Base-by-base conservation (phyloP, 2,113 vertebrate genomes). In the Nettapus auritus region DNA sequence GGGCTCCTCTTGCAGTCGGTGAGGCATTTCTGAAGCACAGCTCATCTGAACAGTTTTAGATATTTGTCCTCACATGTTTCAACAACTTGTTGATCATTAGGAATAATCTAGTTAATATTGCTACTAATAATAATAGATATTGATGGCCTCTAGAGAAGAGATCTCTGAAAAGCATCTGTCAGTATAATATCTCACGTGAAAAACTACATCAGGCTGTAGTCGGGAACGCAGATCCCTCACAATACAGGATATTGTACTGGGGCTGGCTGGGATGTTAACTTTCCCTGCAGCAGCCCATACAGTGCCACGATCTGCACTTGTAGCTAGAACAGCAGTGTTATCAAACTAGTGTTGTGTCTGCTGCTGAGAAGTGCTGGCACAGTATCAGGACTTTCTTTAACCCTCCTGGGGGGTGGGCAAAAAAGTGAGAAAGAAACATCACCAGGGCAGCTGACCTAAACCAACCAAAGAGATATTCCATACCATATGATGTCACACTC, bases 1-100 rank as follows among this genome's bases (percentile, higher is more conserved):
- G 33, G 42, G 25, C 34, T 73, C 3, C 0, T 31, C 31, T 64
- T 5, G 1, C 46, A 75, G 22, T 48, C 53, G 38, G 3, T 2
- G 4, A 84, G 48, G 44, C 33, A 19, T 69, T 73, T 96, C 29
- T 60, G 50, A 48, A 63, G 57, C 70, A 77, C 46, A 52, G 28
- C 8, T 67, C 10, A 52, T 34, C 53, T 76, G 70, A 85, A 67
- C 17, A 55, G 4, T 11, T 63, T 60, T 22, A 64, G 3, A 7
- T 52, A 33, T 38, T 68, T 52, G 11, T 64, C 89, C 57, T 71
- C 38, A 31, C 4, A 12, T 18, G 14, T 34, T 87, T 91, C 36
- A 87, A 29, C 20, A 83, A 31, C 18, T 66, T 26, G 11, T n/a
- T 85, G 15, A 55, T 2, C 0, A 46, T 59, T 77, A 55, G 2